Evolutionary conservation across 2,113 vertebrate species (phyloP), one percentile per base, ranked within the genome.

Genomic region (Chloroceryle aenea): DNA sequence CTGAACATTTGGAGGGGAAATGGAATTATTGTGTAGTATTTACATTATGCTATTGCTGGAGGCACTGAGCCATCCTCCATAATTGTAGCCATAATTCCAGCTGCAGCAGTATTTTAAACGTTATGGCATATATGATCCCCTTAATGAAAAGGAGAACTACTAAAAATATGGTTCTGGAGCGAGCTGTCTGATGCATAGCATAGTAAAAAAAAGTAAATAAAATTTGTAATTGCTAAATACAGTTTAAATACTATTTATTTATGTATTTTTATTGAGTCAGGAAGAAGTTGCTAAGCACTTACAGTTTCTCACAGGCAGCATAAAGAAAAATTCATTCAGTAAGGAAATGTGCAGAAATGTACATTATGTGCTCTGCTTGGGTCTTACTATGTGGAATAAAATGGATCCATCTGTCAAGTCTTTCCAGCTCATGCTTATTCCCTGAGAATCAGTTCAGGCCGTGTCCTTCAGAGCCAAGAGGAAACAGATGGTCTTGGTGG

Each of bases 71-170:
- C 72, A 55, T 94, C 36, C 63, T 93, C 63, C 25, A 17, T 87
- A 86, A 93, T 52, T 71, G 59, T 80, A 86, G 45, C 29, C 34
- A 14, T 83, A 91, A 93, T 77, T 94, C 38, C 42, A 77, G 34
- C 50, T 91, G 34, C 29, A 62, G 34, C 63, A 62, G 26, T 87
- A 67, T 79, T 73, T 83, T 66, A 87, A 50, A 50, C 90, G 82
- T 91, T 89, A 56, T 58, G 34, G 50, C 30, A 45, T 79, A 10
- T 91, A 75, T 30, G 23, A 66, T 66, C 29, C 25, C 23, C 1
- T 3, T 58, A 73, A 42, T 82, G n/a, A 82, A 85, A n/a, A 79
- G 13, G 34, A 62, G 11, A 32, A 48, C 77, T 84, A 40, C 80
- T 92, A 68, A 77, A 86, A 76, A 64, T 40, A 62, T 6, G 20